Evolutionary conservation across 1,140 invertebrate genomes (phyloP), one percentile per base, ranked within the genome.

Genomic region (Eumeta japonica): DNA sequence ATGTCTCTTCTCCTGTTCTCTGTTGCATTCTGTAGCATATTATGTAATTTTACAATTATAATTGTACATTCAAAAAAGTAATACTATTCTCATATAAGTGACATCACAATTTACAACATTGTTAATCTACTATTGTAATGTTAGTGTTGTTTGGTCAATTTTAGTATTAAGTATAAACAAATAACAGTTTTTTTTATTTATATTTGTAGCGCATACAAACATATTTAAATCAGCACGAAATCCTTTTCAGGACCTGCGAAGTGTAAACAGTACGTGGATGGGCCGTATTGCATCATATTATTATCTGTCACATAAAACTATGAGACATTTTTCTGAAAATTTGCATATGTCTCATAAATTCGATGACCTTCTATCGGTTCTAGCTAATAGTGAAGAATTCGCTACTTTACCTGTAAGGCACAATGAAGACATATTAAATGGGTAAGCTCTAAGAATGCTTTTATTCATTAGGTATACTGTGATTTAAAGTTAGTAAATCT

Each of bases 231-330:
- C 5, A 7, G 20, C n/a, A 24, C n/a, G n/a, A 5, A 7, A 30
- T 30, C 7, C 28, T 48, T 68, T 68, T 10, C 51, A 90, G 84
- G 87, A 90, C 50, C 79, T 86, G 28, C 76, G 86, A 29, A 78
- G 71, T 16, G 64, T 95, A 2, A 65, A 79, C 34, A 75, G 91
- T n/a, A 90, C 93, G 0, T 87, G 92, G 46, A 83, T 94, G 73
- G 97, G 97, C 4, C 82, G 88, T 42, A 94, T 99, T 30, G 85
- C 94, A 1, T 97, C 95, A 1, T 98, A 89, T 61, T 99, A 99
- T 76, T 99, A 99, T 76, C 70, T 99, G n/a, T 90, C 89, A 0
- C 88, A 99, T 68, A 81, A 87, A 50, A 98, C 94, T 1, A 88
- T 98, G 75, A 75, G 85, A 28, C 86, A 90, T 58, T 94, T 99